Evolutionary conservation across 2,113 vertebrate genomes (phyloP), one percentile per base, ranked within the genome.

Genomic region (Numenius arquata): DNA sequence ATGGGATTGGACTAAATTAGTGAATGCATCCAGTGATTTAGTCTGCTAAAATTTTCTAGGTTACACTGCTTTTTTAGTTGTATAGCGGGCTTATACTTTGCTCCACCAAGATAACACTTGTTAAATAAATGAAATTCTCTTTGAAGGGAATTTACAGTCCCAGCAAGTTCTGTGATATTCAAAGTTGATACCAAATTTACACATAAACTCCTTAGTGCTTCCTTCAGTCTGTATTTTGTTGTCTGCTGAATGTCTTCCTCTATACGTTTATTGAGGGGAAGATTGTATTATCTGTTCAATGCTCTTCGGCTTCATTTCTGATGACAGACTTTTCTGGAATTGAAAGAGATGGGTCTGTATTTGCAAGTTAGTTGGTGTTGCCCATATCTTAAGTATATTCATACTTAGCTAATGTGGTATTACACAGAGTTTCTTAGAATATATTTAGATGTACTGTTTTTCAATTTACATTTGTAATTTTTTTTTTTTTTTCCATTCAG

Each of bases 171-270:
- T 67, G 23, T 1, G 3, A 19, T 85, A 55, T 27, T 79, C 62
- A 23, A 15, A 63, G n/a, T 40, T 87, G 38, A 40, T 48, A 55
- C 58, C 17, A 30, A 19, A 53, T 29, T 90, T 84, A 16, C 10
- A 13, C 21, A 78, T 75, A n/a, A 87, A n/a, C 34, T 56, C 8
- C 2, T 0, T 30, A 13, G 27, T 1, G 1, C 17, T 47, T 74
- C 36, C 29, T 17, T 81, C 5, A 0, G 16, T 52, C 36, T 74
- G 34, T 52, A 12, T 93, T 61, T 83, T n/a, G 59, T 21, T 91
- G 11, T 41, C 18, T 62, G 43, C 21, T 70, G 40, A 65, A 65
- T 71, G 29, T 81, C 84, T 63, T 22, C 20, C 13, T 80, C 34
- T 66, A 7, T 34, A 36, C 3, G 0, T 16, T 59, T 40, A 8